Evolutionary conservation across 1,140 invertebrate species (phyloP).

Genomic region (Drosophila parvula): DNA sequence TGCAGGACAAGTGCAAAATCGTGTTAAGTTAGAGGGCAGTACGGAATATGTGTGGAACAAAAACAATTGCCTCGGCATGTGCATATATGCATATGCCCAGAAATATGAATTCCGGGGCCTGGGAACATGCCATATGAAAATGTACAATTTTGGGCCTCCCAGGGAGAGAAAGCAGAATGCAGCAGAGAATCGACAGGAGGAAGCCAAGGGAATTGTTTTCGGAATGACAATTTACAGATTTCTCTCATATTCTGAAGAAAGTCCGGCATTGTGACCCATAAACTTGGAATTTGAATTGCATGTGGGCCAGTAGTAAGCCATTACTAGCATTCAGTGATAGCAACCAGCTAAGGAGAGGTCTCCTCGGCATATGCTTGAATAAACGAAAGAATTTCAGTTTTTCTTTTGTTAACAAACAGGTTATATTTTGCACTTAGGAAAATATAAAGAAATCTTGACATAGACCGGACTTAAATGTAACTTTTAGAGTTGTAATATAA

Average conservation of each 20-base stretch:
- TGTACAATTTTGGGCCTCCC: slow-evolving; percentile 35
- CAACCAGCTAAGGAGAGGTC: not conserved
- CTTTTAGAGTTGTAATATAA: not conserved
- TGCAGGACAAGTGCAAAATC: slow-evolving; percentile 69
- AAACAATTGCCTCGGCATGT: slow-evolving; percentile 40
- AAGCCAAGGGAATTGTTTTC: slow-evolving; percentile 27
- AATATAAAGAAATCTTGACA: not conserved
- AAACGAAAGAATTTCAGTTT: slow-evolving; percentile 10
- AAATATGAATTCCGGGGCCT: slow-evolving; percentile 62
- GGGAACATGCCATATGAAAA: slow-evolving; percentile 57
- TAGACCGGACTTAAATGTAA: not conserved
- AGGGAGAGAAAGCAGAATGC: slow-evolving; percentile 4
- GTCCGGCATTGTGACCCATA: slow-evolving; percentile 8
- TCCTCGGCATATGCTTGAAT: not conserved
- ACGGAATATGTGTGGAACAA: slow-evolving; percentile 13
- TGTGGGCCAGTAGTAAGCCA: slow-evolving; percentile 11
- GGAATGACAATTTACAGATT: slow-evolving; percentile 36
- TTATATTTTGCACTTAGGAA: too few species aligned
- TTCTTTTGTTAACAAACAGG: not conserved
- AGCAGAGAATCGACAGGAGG: slow-evolving; percentile 16
- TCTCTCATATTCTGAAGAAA: slow-evolving; percentile 18
- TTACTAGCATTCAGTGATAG: slow-evolving; percentile 1
- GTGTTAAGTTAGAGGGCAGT: slow-evolving; percentile 63
- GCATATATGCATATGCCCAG: slow-evolving; percentile 46
- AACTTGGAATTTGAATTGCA: slow-evolving; percentile 42